Evolutionary conservation across 2,113 vertebrate genomes (phyloP).

Genomic region (Xenopus tropicalis): DNA sequence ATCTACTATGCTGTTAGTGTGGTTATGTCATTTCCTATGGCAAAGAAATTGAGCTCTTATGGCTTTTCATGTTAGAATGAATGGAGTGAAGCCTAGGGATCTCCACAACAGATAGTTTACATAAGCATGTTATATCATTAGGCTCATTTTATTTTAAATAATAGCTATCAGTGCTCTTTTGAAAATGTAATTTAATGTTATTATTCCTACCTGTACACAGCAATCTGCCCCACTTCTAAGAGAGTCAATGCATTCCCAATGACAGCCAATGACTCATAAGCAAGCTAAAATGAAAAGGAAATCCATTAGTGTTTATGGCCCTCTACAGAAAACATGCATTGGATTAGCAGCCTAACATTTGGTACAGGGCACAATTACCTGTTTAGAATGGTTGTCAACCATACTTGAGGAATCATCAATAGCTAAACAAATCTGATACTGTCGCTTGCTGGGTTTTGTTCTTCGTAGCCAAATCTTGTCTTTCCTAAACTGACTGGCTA

Average conservation of each 20-base stretch:
- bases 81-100: no score
- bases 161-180: no score
- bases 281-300: slow-evolving; percentile 70
- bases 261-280: slow-evolving; percentile 92
- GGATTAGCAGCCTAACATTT: no score
- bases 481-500: slow-evolving; percentile 96
- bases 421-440: slow-evolving; percentile 95
- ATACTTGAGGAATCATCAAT: slow-evolving; percentile 97
- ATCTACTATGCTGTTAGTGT: no score
- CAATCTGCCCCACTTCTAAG: slow-evolving; percentile 91
- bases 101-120: no score
- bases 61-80: no score
- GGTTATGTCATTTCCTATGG: no score
- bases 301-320: neutral
- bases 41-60: no score
- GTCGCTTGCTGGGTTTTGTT: slow-evolving; percentile 93
- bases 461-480: slow-evolving; percentile 98
- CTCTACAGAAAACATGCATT: no score
- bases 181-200: no score
- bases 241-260: slow-evolving; percentile 91
- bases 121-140: no score
- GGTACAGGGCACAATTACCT: slow-evolving; percentile 64
- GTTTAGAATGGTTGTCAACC: slow-evolving; percentile 97
- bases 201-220: slow-evolving; percentile 86
- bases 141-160: no score